phyloP scores from a whole-genome alignment of 2,113 vertebrate species.

The Petrocephalus microphthalmus region DNA sequence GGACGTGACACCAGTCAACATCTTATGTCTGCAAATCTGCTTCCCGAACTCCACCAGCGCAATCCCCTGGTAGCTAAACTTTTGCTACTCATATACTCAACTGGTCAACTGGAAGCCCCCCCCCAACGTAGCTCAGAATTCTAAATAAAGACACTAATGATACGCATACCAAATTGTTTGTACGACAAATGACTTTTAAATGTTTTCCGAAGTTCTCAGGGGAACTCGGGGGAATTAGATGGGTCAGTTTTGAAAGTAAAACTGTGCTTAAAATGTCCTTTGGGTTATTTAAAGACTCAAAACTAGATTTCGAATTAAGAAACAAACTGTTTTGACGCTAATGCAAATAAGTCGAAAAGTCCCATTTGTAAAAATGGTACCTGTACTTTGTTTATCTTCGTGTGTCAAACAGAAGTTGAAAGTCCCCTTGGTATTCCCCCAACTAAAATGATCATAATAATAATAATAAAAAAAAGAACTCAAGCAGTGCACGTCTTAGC shows the following conservation, averaged over 20 bases:
- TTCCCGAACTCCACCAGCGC: not conserved
- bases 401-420: slow-evolving; percentile 24
- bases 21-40: not conserved
- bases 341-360: slow-evolving; percentile 26
- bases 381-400: slow-evolving; percentile 18
- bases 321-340: slow-evolving; percentile 27
- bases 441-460: slow-evolving; percentile 16
- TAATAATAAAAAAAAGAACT: slow-evolving; percentile 12
- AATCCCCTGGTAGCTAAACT: not conserved
- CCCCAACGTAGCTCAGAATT: not conserved
- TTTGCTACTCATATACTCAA: not conserved
- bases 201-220: not conserved
- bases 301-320: slow-evolving; percentile 24
- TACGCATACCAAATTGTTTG: not conserved
- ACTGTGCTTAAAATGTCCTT: not conserved
- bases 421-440: slow-evolving; percentile 29
- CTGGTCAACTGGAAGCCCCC: not conserved
- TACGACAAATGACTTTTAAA: not conserved
- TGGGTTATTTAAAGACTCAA: slow-evolving; percentile 25
- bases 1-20: not conserved
- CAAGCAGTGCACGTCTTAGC: not conserved
- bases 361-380: slow-evolving; percentile 21
- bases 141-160: not conserved
- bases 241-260: slow-evolving; percentile 11
- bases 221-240: not conserved